Conservation (phyloP, 1,140 invertebrate genomes). For the Papilio glaucus region DNA sequence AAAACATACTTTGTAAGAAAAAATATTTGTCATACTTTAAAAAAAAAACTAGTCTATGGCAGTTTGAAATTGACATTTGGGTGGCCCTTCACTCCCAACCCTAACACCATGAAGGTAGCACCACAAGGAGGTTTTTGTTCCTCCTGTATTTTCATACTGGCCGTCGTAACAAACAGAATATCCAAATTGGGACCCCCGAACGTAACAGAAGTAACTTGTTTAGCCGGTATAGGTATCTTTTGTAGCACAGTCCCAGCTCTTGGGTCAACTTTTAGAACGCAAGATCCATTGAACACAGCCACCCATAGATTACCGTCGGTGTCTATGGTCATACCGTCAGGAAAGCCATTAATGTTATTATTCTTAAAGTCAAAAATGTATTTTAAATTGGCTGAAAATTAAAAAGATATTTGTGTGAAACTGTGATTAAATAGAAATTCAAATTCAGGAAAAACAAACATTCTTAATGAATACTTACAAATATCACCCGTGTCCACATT, state of each 20-base stretch:
- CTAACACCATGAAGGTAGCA: slow-evolving; percentile 88
- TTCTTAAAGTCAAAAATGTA: slow-evolving; percentile 83
- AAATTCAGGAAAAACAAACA: background rate
- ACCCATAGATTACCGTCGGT: slow-evolving; percentile 89
- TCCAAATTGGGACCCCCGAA: slow-evolving; percentile 92
- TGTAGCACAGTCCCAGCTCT: slow-evolving; percentile 80
- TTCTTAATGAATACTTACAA: slow-evolving; percentile 59
- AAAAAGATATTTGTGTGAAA: background rate
- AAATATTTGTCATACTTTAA: too few relatives aligned
- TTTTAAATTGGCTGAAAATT: slow-evolving; percentile 81
- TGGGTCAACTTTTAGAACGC: slow-evolving; percentile 71
- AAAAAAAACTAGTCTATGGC: slow-evolving; percentile 7
- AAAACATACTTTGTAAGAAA: too few relatives aligned
- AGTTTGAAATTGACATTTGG: slow-evolving; percentile 54
- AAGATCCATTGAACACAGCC: slow-evolving; percentile 85
- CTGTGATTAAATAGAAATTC: background rate
- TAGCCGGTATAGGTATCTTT: slow-evolving; percentile 86
- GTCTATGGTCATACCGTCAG: slow-evolving; percentile 90
- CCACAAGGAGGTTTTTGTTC: slow-evolving; percentile 86
- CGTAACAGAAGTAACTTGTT: slow-evolving; percentile 89
- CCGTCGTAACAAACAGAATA: slow-evolving; percentile 90
- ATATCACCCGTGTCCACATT: slow-evolving; percentile 87
- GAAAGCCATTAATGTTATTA: slow-evolving; percentile 80
- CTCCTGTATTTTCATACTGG: slow-evolving; percentile 68
- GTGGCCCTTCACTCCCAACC: slow-evolving; percentile 85